Conservation (phyloP, 1,140 invertebrate genomes). For the Drosophila nigrodunni region DNA sequence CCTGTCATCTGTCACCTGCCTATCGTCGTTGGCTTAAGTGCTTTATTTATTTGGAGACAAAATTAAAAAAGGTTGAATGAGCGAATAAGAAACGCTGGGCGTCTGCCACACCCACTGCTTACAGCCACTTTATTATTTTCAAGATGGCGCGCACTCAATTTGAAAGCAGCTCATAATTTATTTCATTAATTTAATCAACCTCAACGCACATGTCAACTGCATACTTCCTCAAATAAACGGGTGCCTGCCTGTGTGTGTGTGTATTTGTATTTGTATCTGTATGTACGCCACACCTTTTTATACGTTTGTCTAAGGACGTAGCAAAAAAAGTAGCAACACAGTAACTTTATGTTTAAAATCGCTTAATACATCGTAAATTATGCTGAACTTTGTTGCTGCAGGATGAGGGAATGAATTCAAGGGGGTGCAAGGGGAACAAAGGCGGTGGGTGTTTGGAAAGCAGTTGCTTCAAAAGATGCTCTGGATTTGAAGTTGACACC, state of each 20-base stretch:
- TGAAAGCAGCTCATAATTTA: constrained; percentile 82
- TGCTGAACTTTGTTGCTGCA: constrained; percentile 51
- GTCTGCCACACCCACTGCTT: constrained; percentile 29
- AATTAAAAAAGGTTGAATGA: constrained; percentile 54
- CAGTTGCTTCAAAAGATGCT: constrained; percentile 12
- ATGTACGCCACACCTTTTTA: constrained; percentile 46
- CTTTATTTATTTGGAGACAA: constrained; percentile 61
- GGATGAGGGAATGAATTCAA: neutral
- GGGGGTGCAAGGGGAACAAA: neutral
- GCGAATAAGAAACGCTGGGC: constrained; percentile 22
- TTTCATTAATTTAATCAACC: constrained; percentile 83
- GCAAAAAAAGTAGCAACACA: constrained; percentile 58
- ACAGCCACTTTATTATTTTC: constrained; percentile 77
- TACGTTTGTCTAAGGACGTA: constrained; percentile 37
- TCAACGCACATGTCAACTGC: constrained; percentile 80
- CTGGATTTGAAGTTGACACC: constrained; percentile 43
- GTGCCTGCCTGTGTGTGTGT: constrained; percentile 20
- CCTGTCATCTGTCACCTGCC: constrained; percentile 35
- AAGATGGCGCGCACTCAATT: constrained; percentile 80
- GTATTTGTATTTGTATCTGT: neutral
- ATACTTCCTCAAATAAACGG: constrained; percentile 55
- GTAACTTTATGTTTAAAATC: constrained; percentile 74
- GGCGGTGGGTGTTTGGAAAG: constrained; percentile 3
- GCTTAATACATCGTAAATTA: constrained; percentile 83
- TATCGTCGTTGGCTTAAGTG: constrained; percentile 52